These are phyloP conservation scores for Siniperca undulata DNA, from an alignment of 2,797 vertebrate genomes.

Conservation along the genomic window DNA sequence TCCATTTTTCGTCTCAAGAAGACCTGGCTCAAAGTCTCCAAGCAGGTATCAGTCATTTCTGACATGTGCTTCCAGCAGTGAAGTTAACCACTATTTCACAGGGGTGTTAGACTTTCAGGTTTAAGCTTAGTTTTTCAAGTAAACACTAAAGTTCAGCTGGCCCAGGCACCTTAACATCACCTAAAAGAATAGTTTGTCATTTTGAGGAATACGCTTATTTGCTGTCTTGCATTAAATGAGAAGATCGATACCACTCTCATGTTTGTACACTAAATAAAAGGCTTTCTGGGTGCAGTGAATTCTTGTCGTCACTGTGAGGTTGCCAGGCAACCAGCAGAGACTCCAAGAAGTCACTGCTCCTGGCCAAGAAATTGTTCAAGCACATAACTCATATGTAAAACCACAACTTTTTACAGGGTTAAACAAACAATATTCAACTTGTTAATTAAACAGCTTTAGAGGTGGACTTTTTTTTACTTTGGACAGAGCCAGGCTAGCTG, in stretches of 20 bases:
- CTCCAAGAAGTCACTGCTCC: too few species aligned
- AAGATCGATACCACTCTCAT: not conserved
- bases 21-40: constrained; percentile 98
- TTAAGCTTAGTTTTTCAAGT: not conserved
- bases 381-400: too few species aligned
- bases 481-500: not conserved
- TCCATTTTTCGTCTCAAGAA: constrained; percentile 97
- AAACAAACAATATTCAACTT: too few species aligned
- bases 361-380: too few species aligned
- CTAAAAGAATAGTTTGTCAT: not conserved
- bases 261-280: not conserved
- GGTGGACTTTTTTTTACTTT: too few species aligned
- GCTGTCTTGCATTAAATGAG: not conserved
- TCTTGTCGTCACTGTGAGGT: not conserved
- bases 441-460: too few species aligned
- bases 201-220: not conserved
- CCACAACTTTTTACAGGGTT: too few species aligned
- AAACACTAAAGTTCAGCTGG: not conserved
- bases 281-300: not conserved
- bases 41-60: constrained; percentile 87
- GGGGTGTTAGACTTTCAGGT: not conserved
- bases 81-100: not conserved
- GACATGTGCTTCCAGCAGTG: not conserved
- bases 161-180: not conserved
- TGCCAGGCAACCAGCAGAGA: too few species aligned